Base-by-base conservation (phyloP, 2,113 vertebrate genomes). In the Aegithalos caudatus region DNA sequence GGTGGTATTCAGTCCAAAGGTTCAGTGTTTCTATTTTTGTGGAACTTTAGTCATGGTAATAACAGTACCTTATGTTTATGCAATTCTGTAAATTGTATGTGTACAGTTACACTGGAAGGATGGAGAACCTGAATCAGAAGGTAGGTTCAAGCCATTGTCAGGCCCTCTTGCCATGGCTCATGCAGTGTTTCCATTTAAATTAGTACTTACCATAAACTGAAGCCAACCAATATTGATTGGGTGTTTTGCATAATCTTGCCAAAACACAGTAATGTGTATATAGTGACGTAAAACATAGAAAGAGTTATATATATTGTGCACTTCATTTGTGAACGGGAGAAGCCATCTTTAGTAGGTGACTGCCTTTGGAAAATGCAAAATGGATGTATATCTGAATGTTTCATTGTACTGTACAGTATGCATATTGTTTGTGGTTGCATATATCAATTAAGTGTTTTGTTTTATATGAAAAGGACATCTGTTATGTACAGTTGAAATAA, bases 401-500 rank as follows among this genome's bases (percentile, higher is more conserved):
- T 97, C 98, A 97, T 98, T 98, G 98, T 98, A 98, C 97, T 98
- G 98, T 98, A 98, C 98, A 98, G 98, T 97, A 97, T 98, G 98
- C 98, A 96, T 98, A 97, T 96, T 98, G 98, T 98, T 97, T 98
- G 98, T 98, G 98, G 96, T 98, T 98, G 96, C 98, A 97, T 98
- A 98, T 97, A 95, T 98, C 97, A 95, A 98, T 95, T 95, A 97
- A 98, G 98, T 99, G 98, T 98, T 98, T 93, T 98, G 98, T 98
- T 98, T 98, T 98, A 98, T 98, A 98, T 95, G 86, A 95, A 97
- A 97, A 98, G 97, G 97, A 98, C 97, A 98, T 98, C 97, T 99
- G 98, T 98, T 98, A 98, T 99, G 99, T 99, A 99, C 98, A 98
- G 99, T 99, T 99, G 98, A 99, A 99, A 99, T 99, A 99, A 99